These are phyloP conservation scores for Oncorhynchus gorbuscha DNA, from an alignment of 2,113 vertebrate species.

Conservation along the genomic window DNA sequence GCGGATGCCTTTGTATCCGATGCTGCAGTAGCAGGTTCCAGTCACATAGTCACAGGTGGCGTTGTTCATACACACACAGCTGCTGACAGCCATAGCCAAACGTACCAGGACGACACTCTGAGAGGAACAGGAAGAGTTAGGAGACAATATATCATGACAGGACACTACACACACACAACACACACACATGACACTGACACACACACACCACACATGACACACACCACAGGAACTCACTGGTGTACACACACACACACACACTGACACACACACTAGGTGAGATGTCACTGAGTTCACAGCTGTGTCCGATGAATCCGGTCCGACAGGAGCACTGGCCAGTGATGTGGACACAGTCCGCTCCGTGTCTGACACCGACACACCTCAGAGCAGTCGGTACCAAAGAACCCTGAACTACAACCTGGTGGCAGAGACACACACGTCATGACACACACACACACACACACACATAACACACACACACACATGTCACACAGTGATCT, in stretches of 20 bases:
- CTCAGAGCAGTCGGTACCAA: slow-evolving; percentile 81
- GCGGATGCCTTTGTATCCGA: slow-evolving; percentile 91
- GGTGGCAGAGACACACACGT: slow-evolving; percentile 8
- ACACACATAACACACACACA: too few relatives aligned
- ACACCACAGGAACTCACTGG: too few relatives aligned
- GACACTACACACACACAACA: neutral
- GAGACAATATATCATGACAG: neutral
- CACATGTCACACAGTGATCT: too few relatives aligned
- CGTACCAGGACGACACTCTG: slow-evolving; percentile 88
- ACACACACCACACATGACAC: too few relatives aligned
- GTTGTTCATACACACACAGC: slow-evolving; percentile 89
- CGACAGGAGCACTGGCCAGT: slow-evolving; percentile 85
- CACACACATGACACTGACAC: too few relatives aligned
- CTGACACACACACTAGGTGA: neutral
- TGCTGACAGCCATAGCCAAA: too few relatives aligned
- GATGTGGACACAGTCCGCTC: slow-evolving; percentile 89
- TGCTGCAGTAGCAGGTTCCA: slow-evolving; percentile 91
- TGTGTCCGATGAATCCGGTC: slow-evolving; percentile 86
- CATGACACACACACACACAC: neutral
- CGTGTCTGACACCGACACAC: slow-evolving; percentile 93
- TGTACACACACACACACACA: too few relatives aligned
- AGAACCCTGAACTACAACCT: slow-evolving; percentile 90
- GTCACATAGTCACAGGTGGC: slow-evolving; percentile 93
- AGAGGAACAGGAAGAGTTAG: neutral
- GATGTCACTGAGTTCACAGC: slow-evolving; percentile 87